Conservation (phyloP, 2,797 vertebrate species). For the Protosalanx chinensis region DNA sequence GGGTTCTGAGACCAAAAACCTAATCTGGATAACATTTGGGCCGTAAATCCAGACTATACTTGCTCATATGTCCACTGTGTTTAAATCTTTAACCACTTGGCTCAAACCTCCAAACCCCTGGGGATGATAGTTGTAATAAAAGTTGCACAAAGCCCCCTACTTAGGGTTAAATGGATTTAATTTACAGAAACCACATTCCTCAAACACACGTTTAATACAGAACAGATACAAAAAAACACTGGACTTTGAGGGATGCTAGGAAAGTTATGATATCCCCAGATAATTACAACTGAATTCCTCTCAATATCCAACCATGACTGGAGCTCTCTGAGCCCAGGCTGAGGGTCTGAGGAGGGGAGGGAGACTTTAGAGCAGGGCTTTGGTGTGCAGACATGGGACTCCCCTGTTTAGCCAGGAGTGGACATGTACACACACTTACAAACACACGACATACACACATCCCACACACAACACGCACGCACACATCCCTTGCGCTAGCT, state of each 20-base stretch:
- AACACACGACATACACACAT: not conserved
- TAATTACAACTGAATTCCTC: not conserved
- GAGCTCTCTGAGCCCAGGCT: not conserved
- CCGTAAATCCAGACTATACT: too few species aligned
- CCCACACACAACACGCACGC: conserved; percentile 18
- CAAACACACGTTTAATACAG: not conserved
- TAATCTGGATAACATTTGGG: too few species aligned
- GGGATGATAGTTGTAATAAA: not conserved
- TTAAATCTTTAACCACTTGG: not conserved
- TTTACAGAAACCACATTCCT: not conserved
- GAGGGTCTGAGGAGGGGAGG: not conserved
- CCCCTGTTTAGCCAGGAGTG: not conserved
- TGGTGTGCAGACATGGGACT: not conserved
- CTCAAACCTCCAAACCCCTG: not conserved
- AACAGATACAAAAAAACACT: not conserved
- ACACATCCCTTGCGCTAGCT: not conserved
- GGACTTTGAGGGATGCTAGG: not conserved
- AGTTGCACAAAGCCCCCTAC: not conserved
- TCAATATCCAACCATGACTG: not conserved
- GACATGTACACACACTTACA: conserved; percentile 1
- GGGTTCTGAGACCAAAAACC: too few species aligned
- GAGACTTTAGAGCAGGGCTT: not conserved
- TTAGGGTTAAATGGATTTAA: conserved; percentile 1
- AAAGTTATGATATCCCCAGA: conserved; percentile 6
- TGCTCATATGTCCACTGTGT: too few species aligned